A percentile compares a stretch with the other conserved stretches of the same genome.
These are phyloP conservation scores for Mionectes macconnelli DNA, from an alignment of 2,113 vertebrate genomes.

Conservation along the genomic window DNA sequence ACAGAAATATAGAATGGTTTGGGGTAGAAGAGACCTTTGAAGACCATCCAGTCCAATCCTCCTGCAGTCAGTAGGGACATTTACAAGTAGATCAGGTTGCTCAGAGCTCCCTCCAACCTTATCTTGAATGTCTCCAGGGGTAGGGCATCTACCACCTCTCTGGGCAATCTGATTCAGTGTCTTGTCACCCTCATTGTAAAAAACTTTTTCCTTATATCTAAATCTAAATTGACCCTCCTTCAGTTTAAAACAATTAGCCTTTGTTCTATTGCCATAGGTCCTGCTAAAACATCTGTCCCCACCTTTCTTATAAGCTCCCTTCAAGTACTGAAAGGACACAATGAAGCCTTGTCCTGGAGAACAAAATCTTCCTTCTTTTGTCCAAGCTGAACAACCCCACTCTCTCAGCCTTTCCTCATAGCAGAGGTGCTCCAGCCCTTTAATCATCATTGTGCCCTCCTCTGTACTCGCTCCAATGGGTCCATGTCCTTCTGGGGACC, in stretches of 20 bases:
- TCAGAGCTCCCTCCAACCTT: neutral
- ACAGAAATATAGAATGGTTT: neutral
- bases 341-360: neutral
- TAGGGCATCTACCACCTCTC: neutral
- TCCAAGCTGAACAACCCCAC: neutral
- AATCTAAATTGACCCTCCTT: rapidly evolving
- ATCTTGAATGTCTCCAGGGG: neutral
- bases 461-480: neutral
- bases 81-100: neutral
- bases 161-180: neutral
- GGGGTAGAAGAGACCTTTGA: neutral
- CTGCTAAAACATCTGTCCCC: neutral
- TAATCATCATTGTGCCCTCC: neutral
- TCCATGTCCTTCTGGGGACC: neutral
- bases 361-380: neutral
- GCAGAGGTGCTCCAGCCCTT: neutral
- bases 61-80: neutral
- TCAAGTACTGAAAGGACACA: neutral
- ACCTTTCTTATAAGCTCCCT: neutral
- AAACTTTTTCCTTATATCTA: neutral
- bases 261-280: neutral
- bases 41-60: neutral
- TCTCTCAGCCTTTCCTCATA: neutral
- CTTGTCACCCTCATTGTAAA: neutral
- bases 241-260: neutral